phyloP scores from a whole-genome alignment of 1,140 invertebrate genomes.

The Drosophila nikananu region DNA sequence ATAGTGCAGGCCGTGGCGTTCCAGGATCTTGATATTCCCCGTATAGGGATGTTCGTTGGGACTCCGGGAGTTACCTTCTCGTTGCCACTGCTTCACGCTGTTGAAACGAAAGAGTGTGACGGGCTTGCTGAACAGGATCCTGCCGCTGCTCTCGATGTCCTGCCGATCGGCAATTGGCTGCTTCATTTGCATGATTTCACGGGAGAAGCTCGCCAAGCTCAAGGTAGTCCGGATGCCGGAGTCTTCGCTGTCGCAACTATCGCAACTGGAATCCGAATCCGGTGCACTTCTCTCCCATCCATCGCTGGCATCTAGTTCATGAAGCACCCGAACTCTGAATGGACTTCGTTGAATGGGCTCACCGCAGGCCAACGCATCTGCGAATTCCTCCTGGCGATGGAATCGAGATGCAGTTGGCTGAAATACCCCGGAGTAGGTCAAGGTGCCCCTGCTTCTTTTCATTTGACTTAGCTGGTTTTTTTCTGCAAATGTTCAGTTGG shows the following conservation, averaged over 20 bases:
- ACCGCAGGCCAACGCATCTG: not conserved
- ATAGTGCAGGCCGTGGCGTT: slow-evolving; percentile 3
- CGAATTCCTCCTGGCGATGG: too few species aligned
- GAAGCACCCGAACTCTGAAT: not conserved
- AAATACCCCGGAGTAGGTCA: slow-evolving; percentile 4
- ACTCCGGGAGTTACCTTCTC: slow-evolving; percentile 3
- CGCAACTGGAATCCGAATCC: slow-evolving; percentile 18
- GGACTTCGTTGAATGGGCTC: not conserved
- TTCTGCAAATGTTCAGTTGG: not conserved
- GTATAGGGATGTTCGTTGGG: not conserved
- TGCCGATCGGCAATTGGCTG: not conserved
- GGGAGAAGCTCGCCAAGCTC: too few species aligned
- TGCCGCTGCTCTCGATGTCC: slow-evolving; percentile 9
- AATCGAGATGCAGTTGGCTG: not conserved
- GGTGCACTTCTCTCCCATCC: not conserved
- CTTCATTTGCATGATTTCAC: not conserved
- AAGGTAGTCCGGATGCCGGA: slow-evolving; percentile 3
- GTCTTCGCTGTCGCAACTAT: slow-evolving; percentile 20
- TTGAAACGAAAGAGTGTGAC: slow-evolving; percentile 32
- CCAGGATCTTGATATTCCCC: slow-evolving; percentile 41
- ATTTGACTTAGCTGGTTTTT: not conserved
- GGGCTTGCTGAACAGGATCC: slow-evolving; percentile 24
- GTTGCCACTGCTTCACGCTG: slow-evolving; percentile 28
- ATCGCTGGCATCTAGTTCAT: slow-evolving; percentile 15
- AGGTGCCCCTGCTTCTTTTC: not conserved